Evolutionary conservation across 2,113 vertebrate genomes (phyloP).

Genomic region (Sterrhoptilus dennistouni): DNA sequence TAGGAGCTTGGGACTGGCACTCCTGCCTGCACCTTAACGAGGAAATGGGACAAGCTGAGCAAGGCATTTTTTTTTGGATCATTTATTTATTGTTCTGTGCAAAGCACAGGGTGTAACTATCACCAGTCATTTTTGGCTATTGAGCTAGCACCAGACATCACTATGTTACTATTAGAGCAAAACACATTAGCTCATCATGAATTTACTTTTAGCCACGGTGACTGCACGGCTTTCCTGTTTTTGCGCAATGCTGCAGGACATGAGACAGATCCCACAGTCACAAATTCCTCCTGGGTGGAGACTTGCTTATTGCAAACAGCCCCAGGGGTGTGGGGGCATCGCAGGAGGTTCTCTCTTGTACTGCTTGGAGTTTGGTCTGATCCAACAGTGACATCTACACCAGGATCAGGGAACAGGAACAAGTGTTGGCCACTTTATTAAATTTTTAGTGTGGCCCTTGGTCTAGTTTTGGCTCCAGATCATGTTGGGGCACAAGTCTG

Average conservation of each 20-base stretch:
- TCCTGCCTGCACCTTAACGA: not conserved
- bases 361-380: not conserved
- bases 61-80: constrained; percentile 51
- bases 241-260: not conserved
- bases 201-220: constrained; percentile 62
- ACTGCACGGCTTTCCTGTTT: constrained; percentile 53
- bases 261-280: constrained; percentile 48
- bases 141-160: constrained; percentile 48
- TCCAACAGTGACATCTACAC: not conserved
- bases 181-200: constrained; percentile 66
- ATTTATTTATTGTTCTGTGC: constrained; percentile 66
- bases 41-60: not conserved
- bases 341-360: not conserved
- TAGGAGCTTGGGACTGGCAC: not conserved
- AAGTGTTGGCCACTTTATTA: accelerated
- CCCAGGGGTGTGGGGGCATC: not conserved
- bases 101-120: constrained; percentile 65
- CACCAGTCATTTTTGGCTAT: constrained; percentile 62
- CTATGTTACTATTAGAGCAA: constrained; percentile 51
- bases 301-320: not conserved
- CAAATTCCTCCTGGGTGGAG: constrained; percentile 38
- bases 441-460: not conserved
- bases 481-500: not conserved
- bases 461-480: not conserved
- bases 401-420: not conserved